Evolutionary conservation across 2,888 invertebrate genomes (phyloP).

Genomic region (Euproctis similis): DNA sequence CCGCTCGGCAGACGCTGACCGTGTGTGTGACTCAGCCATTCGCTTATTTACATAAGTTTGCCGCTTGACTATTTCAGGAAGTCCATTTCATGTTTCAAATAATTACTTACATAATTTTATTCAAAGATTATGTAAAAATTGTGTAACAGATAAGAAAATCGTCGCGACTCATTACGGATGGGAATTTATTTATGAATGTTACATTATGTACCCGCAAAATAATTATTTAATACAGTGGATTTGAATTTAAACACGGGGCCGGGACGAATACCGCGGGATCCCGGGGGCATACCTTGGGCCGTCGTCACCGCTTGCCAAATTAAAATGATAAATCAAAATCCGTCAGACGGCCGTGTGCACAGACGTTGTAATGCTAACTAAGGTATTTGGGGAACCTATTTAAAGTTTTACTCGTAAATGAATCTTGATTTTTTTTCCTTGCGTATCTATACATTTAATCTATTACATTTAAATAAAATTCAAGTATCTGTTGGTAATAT

Average conservation of each 20-base stretch:
- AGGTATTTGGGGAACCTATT: constrained; percentile 27
- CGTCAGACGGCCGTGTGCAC: constrained; percentile 41
- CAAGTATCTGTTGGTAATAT: no score
- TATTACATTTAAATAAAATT: no score
- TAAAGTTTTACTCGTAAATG: constrained; percentile 22
- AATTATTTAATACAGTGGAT: constrained; percentile 55
- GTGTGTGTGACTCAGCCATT: constrained; percentile 29
- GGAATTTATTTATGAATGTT: constrained; percentile 33
- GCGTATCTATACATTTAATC: no score
- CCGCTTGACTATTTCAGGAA: constrained; percentile 16
- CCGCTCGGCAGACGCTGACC: constrained; percentile 22
- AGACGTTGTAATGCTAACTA: constrained; percentile 27
- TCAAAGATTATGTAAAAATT: constrained; percentile 7
- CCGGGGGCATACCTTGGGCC: constrained; percentile 44
- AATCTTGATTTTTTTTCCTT: no score
- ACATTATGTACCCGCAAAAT: constrained; percentile 39
- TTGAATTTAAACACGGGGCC: constrained; percentile 53
- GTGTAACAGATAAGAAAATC: constrained; percentile 11
- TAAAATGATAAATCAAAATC: constrained; percentile 73
- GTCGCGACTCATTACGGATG: constrained; percentile 12
- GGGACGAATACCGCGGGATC: constrained; percentile 39
- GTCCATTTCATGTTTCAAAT: constrained; percentile 11
- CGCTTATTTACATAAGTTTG: constrained; percentile 21
- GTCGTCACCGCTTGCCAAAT: constrained; percentile 63
- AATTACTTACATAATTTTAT: constrained; percentile 10